These are phyloP conservation scores for Drosophila fulvimacula DNA, from an alignment of 2,888 invertebrate species.

Conservation along the genomic window DNA sequence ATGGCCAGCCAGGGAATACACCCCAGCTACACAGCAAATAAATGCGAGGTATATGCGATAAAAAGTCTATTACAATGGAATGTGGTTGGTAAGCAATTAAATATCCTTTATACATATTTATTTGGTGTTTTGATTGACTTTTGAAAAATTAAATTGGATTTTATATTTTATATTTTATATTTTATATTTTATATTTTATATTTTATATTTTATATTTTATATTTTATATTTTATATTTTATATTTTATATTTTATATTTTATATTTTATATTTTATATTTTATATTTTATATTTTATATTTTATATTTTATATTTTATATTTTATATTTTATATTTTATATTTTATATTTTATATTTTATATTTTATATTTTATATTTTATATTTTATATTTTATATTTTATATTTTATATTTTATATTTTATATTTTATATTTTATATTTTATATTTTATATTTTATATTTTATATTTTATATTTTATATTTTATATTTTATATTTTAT, in stretches of 20 bases:
- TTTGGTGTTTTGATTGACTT: background rate
- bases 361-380: conserved; percentile 3
- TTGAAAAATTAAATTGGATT: background rate
- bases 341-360: background rate
- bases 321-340: conserved; percentile 5
- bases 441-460: conserved; percentile 1
- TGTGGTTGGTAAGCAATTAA: background rate
- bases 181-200: background rate
- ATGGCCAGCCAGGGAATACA: background rate
- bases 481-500: conserved; percentile 4
- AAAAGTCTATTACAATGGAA: background rate
- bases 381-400: conserved; percentile 1
- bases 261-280: background rate
- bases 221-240: background rate
- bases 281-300: conserved; percentile 3
- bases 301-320: conserved; percentile 4
- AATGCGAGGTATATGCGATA: background rate
- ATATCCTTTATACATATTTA: background rate
- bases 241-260: conserved; percentile 1
- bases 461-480: conserved; percentile 4
- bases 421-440: conserved; percentile 1
- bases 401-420: conserved; percentile 1
- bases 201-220: background rate
- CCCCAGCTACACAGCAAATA: background rate
- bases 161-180: background rate